A percentile compares a stretch with the other conserved stretches of the same genome.
phyloP scores from a whole-genome alignment of 2,797 vertebrate species.

The Hylomyscus alleni region DNA sequence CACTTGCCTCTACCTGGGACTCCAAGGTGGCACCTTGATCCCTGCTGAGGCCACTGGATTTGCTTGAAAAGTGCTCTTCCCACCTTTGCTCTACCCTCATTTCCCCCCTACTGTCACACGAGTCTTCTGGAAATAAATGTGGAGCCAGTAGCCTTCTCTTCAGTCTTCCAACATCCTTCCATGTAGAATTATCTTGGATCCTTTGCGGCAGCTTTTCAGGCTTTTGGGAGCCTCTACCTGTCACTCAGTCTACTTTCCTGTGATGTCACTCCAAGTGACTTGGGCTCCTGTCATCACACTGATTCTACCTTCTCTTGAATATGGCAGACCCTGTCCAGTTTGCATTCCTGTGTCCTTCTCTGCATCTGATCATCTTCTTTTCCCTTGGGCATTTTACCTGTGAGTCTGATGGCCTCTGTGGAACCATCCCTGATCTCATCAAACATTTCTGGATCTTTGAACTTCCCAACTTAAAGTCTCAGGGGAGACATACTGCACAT shows the following conservation, averaged over 20 bases:
- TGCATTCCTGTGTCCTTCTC: neutral
- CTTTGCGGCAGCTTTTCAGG: neutral
- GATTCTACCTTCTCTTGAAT: neutral
- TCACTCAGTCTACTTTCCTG: neutral
- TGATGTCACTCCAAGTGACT: neutral
- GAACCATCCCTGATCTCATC: neutral
- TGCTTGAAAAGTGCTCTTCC: too few relatives aligned
- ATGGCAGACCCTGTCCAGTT: rapidly evolving
- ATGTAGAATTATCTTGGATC: neutral
- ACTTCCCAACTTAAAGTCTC: neutral
- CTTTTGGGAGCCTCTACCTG: neutral
- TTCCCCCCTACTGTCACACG: neutral
- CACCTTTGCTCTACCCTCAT: neutral
- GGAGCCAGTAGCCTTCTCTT: neutral
- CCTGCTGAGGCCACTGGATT: neutral
- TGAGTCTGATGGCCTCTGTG: neutral
- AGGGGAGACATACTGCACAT: neutral
- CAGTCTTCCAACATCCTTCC: neutral
- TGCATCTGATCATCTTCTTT: neutral
- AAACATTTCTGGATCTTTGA: neutral
- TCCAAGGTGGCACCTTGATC: neutral
- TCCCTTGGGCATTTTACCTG: neutral
- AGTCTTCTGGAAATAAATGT: neutral
- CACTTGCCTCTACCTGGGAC: rapidly evolving
- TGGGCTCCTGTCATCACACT: too few relatives aligned